Evolutionary conservation across 2,797 vertebrate species (phyloP), one percentile per base, ranked within the genome.

Genomic region (Thunnus albacares): DNA sequence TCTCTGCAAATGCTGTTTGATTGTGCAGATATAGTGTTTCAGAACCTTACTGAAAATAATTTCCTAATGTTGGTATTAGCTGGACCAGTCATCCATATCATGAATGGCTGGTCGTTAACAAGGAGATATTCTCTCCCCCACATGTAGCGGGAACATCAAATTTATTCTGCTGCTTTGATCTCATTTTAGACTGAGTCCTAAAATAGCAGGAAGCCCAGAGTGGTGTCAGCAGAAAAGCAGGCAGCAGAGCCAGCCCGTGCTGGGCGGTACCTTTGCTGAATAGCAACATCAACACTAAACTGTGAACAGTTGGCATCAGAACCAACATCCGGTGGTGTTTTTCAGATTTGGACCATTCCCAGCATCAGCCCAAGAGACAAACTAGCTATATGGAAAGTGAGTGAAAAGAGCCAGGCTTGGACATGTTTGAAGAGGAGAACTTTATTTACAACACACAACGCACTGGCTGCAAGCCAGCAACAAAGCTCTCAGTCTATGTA

Each of bases 381-480:
- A 55, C 82, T 86, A 62, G 79, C 77, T 79, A 78, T 82, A 87
- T 68, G 74, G 80, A 71, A 69, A 87, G 88, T 78, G 92, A 94
- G 92, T 91, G 89, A 93, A 93, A 94, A 90, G 84, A 90, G 85
- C 82, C 85, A 52, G 67, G 81, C 79, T 74, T 81, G 84, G 87
- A 92, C 78, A 76, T 71, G 80, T 91, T 93, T 93, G 90, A 94
- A 94, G 93, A 94, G 68, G 93, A 95, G 95, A 96, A 95, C 94
- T 97, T 97, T 97, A 97, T 97, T 98, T 94, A 95, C 95, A 96
- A 95, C 94, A 93, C 91, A 83, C 94, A 93, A 94, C 93, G 92
- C 71, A 89, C 84, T 95, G 88, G 90, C 88, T 86, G 91, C 82
- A 57, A 82, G 75, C 95, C 94, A 93, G 93, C 86, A 90, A 88